These are phyloP conservation scores for Leptopilina syphax DNA, from an alignment of 2,888 invertebrate species.

Conservation along the genomic window DNA sequence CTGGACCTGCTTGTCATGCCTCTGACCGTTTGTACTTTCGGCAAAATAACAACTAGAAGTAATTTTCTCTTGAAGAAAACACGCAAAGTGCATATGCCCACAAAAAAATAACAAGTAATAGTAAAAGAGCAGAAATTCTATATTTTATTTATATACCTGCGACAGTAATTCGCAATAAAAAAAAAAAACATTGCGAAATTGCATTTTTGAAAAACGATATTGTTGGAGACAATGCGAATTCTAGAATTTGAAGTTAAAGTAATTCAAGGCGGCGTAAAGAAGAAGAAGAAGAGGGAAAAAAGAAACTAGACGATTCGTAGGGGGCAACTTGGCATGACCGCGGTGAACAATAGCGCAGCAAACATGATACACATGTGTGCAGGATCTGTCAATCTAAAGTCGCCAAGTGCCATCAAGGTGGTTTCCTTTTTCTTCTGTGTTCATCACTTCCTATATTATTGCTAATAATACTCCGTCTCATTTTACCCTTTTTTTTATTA, in stretches of 20 bases:
- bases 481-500: too few relatives aligned
- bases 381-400: slow-evolving; percentile 74
- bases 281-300: not conserved
- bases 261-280: slow-evolving; percentile 10
- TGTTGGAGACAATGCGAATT: not conserved
- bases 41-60: slow-evolving; percentile 60
- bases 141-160: too few relatives aligned
- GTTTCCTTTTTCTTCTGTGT: slow-evolving; percentile 64
- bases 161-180: not conserved
- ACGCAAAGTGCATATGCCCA: slow-evolving; percentile 62
- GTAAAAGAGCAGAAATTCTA: too few relatives aligned
- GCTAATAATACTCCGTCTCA: too few relatives aligned
- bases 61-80: slow-evolving; percentile 71
- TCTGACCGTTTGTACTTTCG: slow-evolving; percentile 64
- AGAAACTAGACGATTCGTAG: slow-evolving; percentile 59
- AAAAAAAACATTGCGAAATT: not conserved
- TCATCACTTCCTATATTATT: too few relatives aligned
- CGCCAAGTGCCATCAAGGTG: slow-evolving; percentile 70
- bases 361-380: slow-evolving; percentile 58
- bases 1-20: slow-evolving; percentile 59
- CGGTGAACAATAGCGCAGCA: slow-evolving; percentile 66
- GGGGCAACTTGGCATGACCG: slow-evolving; percentile 73
- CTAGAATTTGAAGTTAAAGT: slow-evolving; percentile 10
- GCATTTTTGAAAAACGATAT: too few relatives aligned
- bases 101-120: not conserved